These are phyloP conservation scores for Tinamus major DNA, from an alignment of 2,797 vertebrate genomes.

Conservation along the genomic window DNA sequence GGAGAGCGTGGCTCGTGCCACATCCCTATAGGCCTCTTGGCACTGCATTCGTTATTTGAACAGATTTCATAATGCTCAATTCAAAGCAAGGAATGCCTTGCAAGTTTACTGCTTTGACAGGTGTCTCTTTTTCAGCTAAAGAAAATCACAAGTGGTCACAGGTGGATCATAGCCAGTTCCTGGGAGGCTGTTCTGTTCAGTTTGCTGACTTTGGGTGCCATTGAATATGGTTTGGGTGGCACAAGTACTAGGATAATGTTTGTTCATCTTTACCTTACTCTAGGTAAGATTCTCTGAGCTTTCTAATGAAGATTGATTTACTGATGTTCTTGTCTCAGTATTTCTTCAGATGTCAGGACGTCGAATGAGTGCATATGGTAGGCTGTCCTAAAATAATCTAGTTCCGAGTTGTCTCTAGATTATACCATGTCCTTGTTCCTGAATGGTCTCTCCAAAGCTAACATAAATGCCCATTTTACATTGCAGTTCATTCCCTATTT, in stretches of 20 bases:
- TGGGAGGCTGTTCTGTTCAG: not conserved
- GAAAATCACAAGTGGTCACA: not conserved
- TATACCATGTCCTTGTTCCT: too few species aligned
- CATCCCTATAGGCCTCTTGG: not conserved
- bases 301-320: not conserved
- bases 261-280: not conserved
- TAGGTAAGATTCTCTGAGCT: not conserved
- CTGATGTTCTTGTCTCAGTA: not conserved
- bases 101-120: not conserved
- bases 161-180: not conserved
- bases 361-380: not conserved
- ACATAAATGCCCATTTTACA: not conserved
- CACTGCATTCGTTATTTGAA: not conserved
- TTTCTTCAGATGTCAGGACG: not conserved
- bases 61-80: not conserved
- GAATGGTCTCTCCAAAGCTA: not conserved
- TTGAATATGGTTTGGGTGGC: not conserved
- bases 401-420: not conserved
- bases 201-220: not conserved
- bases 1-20: not conserved
- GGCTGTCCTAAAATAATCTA: not conserved
- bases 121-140: fast-evolving
- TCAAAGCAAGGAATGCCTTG: not conserved
- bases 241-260: not conserved
- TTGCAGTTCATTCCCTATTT: not conserved